Evolutionary conservation across 1,140 invertebrate species (phyloP).

Genomic region (Hetaerina americana): DNA sequence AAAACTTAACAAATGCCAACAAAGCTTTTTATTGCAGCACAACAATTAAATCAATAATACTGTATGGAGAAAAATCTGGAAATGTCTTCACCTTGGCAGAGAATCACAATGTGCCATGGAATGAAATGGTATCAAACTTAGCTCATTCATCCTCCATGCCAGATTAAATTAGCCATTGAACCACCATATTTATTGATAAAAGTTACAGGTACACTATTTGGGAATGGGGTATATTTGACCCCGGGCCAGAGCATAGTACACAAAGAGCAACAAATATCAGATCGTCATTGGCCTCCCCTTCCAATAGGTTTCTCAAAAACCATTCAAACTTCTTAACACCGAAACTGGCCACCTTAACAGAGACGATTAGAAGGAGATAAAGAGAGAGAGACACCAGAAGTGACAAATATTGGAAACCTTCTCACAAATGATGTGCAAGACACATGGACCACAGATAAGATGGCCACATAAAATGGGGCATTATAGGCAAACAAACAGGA

Average conservation of each 20-base stretch:
- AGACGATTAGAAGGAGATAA: background rate
- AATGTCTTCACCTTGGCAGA: conserved; percentile 5
- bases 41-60: conserved; percentile 13
- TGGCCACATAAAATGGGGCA: background rate
- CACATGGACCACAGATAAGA: background rate
- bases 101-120: background rate
- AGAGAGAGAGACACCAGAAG: background rate
- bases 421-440: background rate
- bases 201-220: background rate
- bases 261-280: background rate
- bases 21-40: conserved; percentile 14
- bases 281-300: background rate
- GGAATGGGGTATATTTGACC: background rate
- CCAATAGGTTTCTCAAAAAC: background rate
- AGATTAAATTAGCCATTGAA: background rate
- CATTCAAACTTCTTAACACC: background rate
- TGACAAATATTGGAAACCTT: background rate
- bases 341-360: background rate
- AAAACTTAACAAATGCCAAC: conserved; percentile 8
- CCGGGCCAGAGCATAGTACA: background rate
- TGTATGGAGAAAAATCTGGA: conserved; percentile 14
- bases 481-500: background rate
- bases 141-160: background rate
- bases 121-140: background rate
- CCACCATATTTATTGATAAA: background rate